These are phyloP conservation scores for Drosophila sulfurigaster DNA, from an alignment of 1,140 invertebrate genomes.

Conservation along the genomic window DNA sequence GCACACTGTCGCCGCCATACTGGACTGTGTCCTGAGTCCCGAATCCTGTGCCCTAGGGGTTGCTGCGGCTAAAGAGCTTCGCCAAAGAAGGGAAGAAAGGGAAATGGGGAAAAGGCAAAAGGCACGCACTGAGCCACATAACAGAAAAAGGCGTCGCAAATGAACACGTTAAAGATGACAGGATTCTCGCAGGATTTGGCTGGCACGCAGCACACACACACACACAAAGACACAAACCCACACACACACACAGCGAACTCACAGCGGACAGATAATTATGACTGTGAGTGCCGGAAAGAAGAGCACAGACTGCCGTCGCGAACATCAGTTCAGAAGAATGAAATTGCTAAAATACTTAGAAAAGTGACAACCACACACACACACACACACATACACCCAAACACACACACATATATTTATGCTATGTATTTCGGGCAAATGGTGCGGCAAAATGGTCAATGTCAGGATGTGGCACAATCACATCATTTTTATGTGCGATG, in stretches of 20 bases:
- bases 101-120: not conserved
- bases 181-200: conserved; percentile 48
- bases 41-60: not conserved
- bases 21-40: not conserved
- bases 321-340: not conserved
- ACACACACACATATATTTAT: conserved; percentile 3
- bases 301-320: not conserved
- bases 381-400: not conserved
- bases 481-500: not conserved
- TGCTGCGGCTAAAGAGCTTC: conserved; percentile 9
- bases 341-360: conserved; percentile 15
- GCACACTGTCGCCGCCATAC: not conserved
- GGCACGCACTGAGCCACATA: conserved; percentile 36
- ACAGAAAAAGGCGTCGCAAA: conserved; percentile 59
- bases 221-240: not conserved
- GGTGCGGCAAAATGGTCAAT: conserved; percentile 1
- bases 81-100: not conserved
- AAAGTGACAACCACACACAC: not conserved
- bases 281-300: conserved; percentile 8
- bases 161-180: conserved; percentile 77
- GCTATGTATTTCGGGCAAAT: conserved; percentile 6
- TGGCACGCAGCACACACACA: not conserved
- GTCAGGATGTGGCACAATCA: not conserved
- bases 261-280: conserved; percentile 19
- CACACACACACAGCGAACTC: not conserved